Evolutionary conservation across 2,113 vertebrate genomes (phyloP), one percentile per base, ranked within the genome.

Genomic region (Phoenicopterus ruber): DNA sequence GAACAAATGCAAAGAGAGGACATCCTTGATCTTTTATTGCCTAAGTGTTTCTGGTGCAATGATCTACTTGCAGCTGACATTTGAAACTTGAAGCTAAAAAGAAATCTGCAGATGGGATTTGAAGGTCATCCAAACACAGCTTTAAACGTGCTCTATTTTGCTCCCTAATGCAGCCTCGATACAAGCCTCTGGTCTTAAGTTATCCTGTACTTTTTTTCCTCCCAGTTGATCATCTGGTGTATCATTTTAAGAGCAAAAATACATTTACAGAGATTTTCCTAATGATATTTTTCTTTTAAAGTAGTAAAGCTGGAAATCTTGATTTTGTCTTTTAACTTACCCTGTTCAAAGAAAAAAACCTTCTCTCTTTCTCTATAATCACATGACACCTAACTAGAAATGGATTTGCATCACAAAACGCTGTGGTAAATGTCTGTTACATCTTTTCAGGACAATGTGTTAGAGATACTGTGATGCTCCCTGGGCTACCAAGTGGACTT

Each of bases 91-190:
- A 97, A 90, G 79, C 97, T 94, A 94, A 94, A 90, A 90, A 72
- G 82, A 85, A 92, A 78, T 69, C 69, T 16, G 6, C 96, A 93
- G 74, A 97, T 91, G 95, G 91, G 84, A 91, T 94, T 93, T 97
- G 97, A 97, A 97, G 97, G 96, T 97, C 97, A 95, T 91, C 95
- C 96, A 97, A 96, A 88, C 78, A 82, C 58, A 85, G 95, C 87
- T 95, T 96, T 80, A 95, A 93, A 88, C 79, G 74, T 88, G 87
- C 71, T 86, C 84, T 87, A 9, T 73, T 93, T 94, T 88, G 59
- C 47, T 97, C 12, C 74, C 91, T 95, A 67, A 67, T 2, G 7
- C 52, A 87, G 57, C 62, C 73, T 85, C 4, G 3, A 57, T 67
- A 52, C 55, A 85, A 87, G 80, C 46, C 78, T 83, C 82, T 85